Conservation (phyloP, 2,113 vertebrate species). For the Jacana jacana region DNA sequence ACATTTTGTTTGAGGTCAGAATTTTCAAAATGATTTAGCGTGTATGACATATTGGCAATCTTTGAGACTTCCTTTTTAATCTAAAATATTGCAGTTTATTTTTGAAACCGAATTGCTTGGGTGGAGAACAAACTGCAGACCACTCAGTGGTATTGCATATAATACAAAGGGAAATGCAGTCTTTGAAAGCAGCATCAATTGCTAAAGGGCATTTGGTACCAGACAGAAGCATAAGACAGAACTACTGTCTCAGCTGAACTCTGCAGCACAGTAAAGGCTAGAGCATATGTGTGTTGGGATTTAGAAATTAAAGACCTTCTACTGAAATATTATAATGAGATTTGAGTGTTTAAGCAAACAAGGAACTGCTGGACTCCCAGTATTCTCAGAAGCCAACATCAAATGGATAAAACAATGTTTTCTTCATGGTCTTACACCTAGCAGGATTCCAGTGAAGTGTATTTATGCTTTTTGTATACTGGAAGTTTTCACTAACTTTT, state of each 20-base stretch:
- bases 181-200: background rate
- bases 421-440: background rate
- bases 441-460: background rate
- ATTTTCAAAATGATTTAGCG: background rate
- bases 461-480: background rate
- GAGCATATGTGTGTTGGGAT: background rate
- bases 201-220: slow-evolving; percentile 8
- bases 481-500: background rate
- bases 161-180: slow-evolving; percentile 39
- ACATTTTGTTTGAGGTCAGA: background rate
- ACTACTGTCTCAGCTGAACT: background rate
- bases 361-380: background rate
- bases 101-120: background rate
- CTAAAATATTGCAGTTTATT: slow-evolving; percentile 14
- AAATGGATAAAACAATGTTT: background rate
- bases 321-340: background rate
- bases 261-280: background rate
- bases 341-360: background rate
- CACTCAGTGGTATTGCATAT: background rate
- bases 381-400: background rate
- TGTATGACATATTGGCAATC: background rate
- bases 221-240: background rate
- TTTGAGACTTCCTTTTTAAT: background rate
- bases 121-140: background rate
- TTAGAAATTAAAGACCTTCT: background rate